Percentiles rank a stretch among this genome's conserved stretches.
These are phyloP conservation scores for Botia kubotai DNA, from an alignment of 2,797 vertebrate species.

Conservation along the genomic window DNA sequence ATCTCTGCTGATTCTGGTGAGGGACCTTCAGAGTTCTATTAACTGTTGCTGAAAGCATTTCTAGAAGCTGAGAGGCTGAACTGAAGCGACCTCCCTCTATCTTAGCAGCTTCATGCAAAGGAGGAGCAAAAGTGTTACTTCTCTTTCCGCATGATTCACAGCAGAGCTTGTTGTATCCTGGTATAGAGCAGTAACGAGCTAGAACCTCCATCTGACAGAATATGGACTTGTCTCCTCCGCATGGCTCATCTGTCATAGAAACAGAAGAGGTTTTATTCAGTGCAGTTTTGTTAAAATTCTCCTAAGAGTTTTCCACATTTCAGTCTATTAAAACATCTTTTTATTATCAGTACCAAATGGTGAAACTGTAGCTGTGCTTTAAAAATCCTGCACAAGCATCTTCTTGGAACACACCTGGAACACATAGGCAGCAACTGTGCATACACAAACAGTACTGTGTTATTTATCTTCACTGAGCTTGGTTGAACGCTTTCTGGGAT, in stretches of 20 bases:
- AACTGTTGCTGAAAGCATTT: constrained; percentile 69
- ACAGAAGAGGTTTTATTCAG: background rate
- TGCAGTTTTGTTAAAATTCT: background rate
- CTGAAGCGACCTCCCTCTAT: constrained; percentile 72
- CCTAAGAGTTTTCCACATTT: background rate
- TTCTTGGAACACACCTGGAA: background rate
- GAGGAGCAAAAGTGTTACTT: constrained; percentile 70
- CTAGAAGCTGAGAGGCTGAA: constrained; percentile 71
- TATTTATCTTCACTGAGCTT: background rate
- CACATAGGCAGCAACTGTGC: no score
- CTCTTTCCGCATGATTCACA: constrained; percentile 90
- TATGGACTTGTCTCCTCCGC: constrained; percentile 93
- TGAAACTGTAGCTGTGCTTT: background rate
- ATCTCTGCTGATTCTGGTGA: constrained; percentile 59
- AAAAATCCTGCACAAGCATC: background rate
- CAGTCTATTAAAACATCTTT: background rate
- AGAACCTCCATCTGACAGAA: constrained; percentile 99
- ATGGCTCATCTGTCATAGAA: constrained; percentile 85
- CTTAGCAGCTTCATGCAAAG: constrained; percentile 78
- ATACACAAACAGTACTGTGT: no score
- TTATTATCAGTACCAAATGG: background rate
- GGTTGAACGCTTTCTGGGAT: no score
- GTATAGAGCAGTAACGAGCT: constrained; percentile 93
- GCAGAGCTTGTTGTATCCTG: constrained; percentile 92
- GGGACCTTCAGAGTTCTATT: constrained; percentile 61